Conservation (phyloP, 2,113 vertebrate species). For the Nipponia nippon region DNA sequence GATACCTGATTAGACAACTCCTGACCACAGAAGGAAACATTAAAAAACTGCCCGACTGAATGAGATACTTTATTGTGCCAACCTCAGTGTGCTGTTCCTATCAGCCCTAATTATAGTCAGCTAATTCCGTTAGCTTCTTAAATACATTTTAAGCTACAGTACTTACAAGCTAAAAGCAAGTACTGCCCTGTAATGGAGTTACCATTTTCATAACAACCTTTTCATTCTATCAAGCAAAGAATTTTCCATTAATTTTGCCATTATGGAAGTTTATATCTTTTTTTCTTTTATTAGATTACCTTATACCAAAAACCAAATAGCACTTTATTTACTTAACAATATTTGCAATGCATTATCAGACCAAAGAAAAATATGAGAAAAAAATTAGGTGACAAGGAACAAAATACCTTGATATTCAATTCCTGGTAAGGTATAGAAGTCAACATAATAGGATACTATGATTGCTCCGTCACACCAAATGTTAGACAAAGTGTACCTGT, state of each 20-base stretch:
- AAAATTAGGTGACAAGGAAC: background rate
- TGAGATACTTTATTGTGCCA: conserved; percentile 30
- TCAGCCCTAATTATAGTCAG: conserved; percentile 65
- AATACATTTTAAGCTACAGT: conserved; percentile 58
- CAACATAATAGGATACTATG: background rate
- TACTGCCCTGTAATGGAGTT: conserved; percentile 31
- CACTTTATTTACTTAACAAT: background rate
- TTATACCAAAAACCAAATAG: background rate
- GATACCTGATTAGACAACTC: conserved; percentile 9
- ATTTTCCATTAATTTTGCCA: conserved; percentile 34
- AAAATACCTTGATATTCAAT: background rate
- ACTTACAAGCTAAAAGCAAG: conserved; percentile 22
- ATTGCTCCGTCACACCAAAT: background rate
- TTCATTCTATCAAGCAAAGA: conserved; percentile 26
- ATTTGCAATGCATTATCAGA: background rate
- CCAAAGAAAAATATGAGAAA: background rate
- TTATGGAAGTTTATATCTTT: background rate
- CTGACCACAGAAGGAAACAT: background rate
- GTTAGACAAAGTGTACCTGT: background rate
- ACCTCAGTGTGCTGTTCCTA: conserved; percentile 33
- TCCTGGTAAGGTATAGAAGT: background rate
- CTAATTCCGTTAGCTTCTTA: conserved; percentile 73
- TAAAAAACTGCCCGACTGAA: conserved; percentile 8
- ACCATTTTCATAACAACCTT: conserved; percentile 12
- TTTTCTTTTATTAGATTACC: background rate